A percentile compares a stretch with the other conserved stretches of the same genome.
Evolutionary conservation across 2,113 vertebrate genomes (phyloP).

Genomic region (Xyliphius kryptos): DNA sequence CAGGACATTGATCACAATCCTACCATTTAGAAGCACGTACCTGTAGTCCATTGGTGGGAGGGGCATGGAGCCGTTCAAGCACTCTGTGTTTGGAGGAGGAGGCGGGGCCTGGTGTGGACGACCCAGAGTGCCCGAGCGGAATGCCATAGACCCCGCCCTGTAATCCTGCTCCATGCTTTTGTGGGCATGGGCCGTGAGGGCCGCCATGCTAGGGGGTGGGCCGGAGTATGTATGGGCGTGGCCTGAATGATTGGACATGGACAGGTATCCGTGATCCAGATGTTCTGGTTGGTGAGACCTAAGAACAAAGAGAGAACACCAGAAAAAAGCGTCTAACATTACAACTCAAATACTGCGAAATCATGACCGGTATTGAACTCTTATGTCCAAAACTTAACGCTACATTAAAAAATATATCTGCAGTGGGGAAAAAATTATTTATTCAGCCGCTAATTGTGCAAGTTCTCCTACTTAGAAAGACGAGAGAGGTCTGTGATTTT

Average conservation of each 20-base stretch:
- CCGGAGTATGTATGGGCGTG: conserved; percentile 75
- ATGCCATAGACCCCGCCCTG: conserved; percentile 71
- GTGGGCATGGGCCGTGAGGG: conserved; percentile 63
- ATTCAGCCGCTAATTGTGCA: no score
- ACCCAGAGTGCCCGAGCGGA: conserved; percentile 78
- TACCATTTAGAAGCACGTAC: conserved; percentile 58
- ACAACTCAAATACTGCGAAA: no score
- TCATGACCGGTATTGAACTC: no score
- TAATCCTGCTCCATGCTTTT: conserved; percentile 77
- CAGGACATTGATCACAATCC: no score
- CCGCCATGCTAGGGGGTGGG: conserved; percentile 63
- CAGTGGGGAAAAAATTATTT: no score
- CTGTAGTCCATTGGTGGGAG: conserved; percentile 77
- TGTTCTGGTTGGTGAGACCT: conserved; percentile 81
- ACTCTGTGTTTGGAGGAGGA: conserved; percentile 79
- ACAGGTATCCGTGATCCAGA: conserved; percentile 80
- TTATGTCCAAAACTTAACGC: no score
- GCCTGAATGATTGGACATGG: conserved; percentile 84
- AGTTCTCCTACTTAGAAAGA: no score
- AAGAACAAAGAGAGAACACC: background rate
- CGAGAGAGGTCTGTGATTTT: no score
- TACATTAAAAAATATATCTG: no score
- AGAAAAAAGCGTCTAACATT: background rate
- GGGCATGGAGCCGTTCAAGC: conserved; percentile 69
- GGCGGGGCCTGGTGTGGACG: conserved; percentile 85